Conservation (phyloP, 2,797 vertebrate species). For the Amniataba percoides region DNA sequence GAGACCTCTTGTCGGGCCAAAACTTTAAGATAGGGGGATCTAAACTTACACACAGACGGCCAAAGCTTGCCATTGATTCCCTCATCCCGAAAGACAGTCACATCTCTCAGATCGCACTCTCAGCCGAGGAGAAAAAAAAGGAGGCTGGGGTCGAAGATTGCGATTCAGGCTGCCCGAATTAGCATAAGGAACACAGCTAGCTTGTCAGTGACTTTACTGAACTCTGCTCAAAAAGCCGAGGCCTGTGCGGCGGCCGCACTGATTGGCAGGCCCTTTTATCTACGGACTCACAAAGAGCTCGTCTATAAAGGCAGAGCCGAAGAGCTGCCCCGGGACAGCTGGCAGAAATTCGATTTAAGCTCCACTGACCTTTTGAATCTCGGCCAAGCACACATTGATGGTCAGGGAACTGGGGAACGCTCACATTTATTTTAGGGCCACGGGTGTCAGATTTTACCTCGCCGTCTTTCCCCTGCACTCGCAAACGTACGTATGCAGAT, state of each 20-base stretch:
- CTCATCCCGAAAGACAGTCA: slow-evolving; percentile 1
- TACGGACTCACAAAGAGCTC: slow-evolving; percentile 38
- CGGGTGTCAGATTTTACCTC: slow-evolving; percentile 25
- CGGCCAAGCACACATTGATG: slow-evolving; percentile 37
- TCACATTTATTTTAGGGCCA: slow-evolving; percentile 17
- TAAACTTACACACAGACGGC: slow-evolving; percentile 18
- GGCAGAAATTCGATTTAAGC: slow-evolving; percentile 63
- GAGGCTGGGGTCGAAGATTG: slow-evolving; percentile 27
- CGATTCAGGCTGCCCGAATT: slow-evolving; percentile 48
- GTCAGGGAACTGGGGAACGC: slow-evolving; percentile 1
- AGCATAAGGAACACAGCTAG: slow-evolving; percentile 44
- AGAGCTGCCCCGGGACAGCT: slow-evolving; percentile 28
- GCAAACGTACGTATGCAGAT: not conserved
- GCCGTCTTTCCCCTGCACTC: not conserved
- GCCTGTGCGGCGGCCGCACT: slow-evolving; percentile 16
- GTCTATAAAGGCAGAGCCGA: slow-evolving; percentile 32
- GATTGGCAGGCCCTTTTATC: slow-evolving; percentile 55
- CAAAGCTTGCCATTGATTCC: slow-evolving; percentile 32
- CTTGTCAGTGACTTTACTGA: slow-evolving; percentile 26
- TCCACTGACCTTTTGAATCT: slow-evolving; percentile 63
- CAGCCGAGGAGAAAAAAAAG: slow-evolving; percentile 10
- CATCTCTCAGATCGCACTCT: slow-evolving; percentile 20
- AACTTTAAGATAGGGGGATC: slow-evolving; percentile 35
- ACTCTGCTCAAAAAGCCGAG: not conserved
- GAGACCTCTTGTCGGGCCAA: not conserved